Evolutionary conservation across 2,888 invertebrate genomes (phyloP), one percentile per base, ranked within the genome.

Genomic region (Cistogaster globosa): DNA sequence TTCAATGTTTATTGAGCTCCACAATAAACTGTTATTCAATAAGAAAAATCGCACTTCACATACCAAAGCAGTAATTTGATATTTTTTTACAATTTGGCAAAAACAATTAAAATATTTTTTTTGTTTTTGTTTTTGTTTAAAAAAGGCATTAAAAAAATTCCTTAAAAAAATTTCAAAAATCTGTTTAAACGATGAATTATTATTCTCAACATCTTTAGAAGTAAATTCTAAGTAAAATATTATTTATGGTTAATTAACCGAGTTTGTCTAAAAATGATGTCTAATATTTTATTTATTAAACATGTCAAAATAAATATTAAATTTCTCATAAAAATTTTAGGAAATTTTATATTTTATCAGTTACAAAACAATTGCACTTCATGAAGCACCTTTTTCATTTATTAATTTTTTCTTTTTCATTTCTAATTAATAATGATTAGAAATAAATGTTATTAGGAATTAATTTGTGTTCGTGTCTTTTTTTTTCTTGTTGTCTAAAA

Each of bases 301-400:
- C 22, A 87, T 90, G 90, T 90, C 90, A 90, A 90, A 90, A 90
- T 90, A 90, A 89, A 90, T 90, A 90, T 90, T 90, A 87, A 90
- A 65, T 90, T 90, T 88, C 90, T 12, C 48, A 58, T 36, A 65
- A 20, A 18, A 32, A 12, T 55, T 14, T 32, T n/a, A 22, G 14
- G 75, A 62, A 81, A 81, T 75, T 55, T 18, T 36, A 75, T 74
- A 62, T 63, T 60, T 68, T 75, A 6, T 3, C 67, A 68, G 51
- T 58, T 76, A 51, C 76, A 67, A 76, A 48, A 76, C 57, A 58
- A 63, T 42, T 55, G 42, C 53, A 32, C 2, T 6, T 12, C 5
- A 38, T 14, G 11, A 26, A 68, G 67, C 76, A 76, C 76, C 57
- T 76, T 58, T 60, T 68, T 42, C 42, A 42, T 12, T 11, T 42